Evolutionary conservation across 2,113 vertebrate species (phyloP).

Genomic region (Heterotilapia buettikoferi): DNA sequence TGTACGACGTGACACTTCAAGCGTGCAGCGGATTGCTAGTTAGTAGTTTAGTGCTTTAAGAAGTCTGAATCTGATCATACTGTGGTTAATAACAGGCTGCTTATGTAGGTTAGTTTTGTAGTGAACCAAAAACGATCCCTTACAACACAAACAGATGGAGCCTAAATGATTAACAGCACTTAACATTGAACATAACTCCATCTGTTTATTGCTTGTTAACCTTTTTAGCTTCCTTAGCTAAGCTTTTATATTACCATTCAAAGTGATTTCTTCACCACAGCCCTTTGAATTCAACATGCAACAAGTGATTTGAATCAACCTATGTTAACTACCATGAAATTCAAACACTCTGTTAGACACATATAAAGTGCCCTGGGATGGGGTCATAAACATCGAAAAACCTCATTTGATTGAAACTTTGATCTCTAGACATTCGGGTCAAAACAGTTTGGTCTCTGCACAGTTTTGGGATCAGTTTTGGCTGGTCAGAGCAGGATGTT

Average conservation of each 20-base stretch:
- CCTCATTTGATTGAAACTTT: too few relatives aligned
- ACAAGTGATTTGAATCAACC: neutral
- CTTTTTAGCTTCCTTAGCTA: neutral
- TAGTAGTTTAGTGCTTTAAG: neutral
- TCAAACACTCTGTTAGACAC: neutral
- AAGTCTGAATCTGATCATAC: neutral
- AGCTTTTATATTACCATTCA: neutral
- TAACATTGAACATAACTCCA: neutral
- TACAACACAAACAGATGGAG: neutral
- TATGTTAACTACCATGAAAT: neutral
- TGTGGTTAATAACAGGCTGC: neutral
- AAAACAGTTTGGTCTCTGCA: neutral
- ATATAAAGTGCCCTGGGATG: neutral
- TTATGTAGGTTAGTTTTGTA: neutral
- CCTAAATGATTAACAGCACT: neutral
- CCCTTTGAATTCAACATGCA: neutral
- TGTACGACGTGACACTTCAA: neutral
- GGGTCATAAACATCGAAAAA: neutral
- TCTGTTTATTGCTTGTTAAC: neutral
- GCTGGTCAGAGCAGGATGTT: neutral
- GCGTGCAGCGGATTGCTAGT: neutral
- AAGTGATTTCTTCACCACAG: neutral
- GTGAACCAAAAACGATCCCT: neutral
- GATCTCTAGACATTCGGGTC: neutral
- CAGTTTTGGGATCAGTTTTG: neutral